Evolutionary conservation across 2,888 invertebrate species (phyloP).

Genomic region (Drosophila sordidapex): DNA sequence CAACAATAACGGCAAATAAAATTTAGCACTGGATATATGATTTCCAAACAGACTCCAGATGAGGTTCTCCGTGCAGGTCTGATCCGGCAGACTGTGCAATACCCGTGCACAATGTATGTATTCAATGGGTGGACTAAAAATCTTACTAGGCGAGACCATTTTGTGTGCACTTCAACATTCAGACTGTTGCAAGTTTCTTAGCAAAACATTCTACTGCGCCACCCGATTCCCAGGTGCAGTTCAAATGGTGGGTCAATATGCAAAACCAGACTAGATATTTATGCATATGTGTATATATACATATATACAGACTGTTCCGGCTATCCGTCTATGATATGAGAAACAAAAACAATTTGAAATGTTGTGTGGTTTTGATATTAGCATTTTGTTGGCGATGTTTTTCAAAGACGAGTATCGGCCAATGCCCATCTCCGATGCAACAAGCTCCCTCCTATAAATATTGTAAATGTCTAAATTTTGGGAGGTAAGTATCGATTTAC

Average conservation of each 20-base stretch:
- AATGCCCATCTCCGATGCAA: neutral
- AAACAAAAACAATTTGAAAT: neutral
- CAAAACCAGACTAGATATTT: neutral
- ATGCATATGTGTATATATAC: neutral
- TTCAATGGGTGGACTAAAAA: conserved; percentile 46
- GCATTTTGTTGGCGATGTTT: neutral
- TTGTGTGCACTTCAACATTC: conserved; percentile 5
- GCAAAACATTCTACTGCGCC: neutral
- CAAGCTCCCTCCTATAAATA: no score
- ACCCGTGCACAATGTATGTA: conserved; percentile 35
- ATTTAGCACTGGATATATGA: conserved; percentile 59
- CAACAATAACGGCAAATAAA: conserved; percentile 59
- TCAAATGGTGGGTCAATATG: neutral
- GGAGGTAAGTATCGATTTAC: no score
- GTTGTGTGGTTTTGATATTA: neutral
- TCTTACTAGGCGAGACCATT: conserved; percentile 57
- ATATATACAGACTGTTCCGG: neutral
- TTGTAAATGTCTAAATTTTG: no score
- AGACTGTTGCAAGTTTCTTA: conserved; percentile 25
- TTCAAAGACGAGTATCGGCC: neutral
- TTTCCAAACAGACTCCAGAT: conserved; percentile 68
- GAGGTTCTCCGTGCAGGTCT: conserved; percentile 51
- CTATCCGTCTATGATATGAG: neutral
- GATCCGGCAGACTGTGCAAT: conserved; percentile 50
- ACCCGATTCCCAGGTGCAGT: neutral